Evolutionary conservation across 1,140 invertebrate genomes (phyloP).

Genomic region (Stegodyphus dumicola): DNA sequence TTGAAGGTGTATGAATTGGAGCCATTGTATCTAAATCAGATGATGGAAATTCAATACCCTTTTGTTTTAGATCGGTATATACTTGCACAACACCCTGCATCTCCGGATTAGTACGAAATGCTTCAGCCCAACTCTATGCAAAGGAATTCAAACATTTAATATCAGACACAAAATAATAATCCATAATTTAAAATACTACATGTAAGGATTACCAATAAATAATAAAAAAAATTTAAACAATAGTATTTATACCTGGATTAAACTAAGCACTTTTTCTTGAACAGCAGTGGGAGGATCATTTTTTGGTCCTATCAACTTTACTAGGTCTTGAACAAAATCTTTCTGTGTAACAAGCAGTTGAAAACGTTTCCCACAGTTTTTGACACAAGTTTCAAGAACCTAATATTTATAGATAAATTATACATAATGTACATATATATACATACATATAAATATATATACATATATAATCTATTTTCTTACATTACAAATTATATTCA

Average conservation of each 20-base stretch:
- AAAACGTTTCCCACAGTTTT: conserved; percentile 96
- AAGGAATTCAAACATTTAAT: no score
- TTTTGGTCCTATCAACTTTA: conserved; percentile 90
- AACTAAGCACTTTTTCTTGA: conserved; percentile 87
- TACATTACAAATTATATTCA: no score
- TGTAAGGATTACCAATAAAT: no score
- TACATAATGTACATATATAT: background rate
- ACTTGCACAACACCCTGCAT: conserved; percentile 91
- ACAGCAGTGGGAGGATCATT: conserved; percentile 95
- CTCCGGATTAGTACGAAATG: conserved; percentile 90
- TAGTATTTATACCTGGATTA: conserved; percentile 43
- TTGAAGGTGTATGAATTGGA: conserved; percentile 95
- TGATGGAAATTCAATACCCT: conserved; percentile 98
- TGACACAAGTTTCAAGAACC: conserved; percentile 96
- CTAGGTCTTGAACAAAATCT: conserved; percentile 92
- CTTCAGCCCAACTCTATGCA: conserved; percentile 90
- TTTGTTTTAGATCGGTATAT: conserved; percentile 92
- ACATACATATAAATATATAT: background rate
- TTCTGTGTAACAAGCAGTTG: conserved; percentile 92
- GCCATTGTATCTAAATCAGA: conserved; percentile 94
- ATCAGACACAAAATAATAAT: no score
- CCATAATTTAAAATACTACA: no score
- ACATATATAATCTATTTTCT: no score
- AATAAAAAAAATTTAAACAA: background rate
- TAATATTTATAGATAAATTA: conserved; percentile 64